Percentiles rank a stretch among this genome's conserved stretches.
Conservation (phyloP, 2,113 vertebrate species). For the Heterochromis multidens region DNA sequence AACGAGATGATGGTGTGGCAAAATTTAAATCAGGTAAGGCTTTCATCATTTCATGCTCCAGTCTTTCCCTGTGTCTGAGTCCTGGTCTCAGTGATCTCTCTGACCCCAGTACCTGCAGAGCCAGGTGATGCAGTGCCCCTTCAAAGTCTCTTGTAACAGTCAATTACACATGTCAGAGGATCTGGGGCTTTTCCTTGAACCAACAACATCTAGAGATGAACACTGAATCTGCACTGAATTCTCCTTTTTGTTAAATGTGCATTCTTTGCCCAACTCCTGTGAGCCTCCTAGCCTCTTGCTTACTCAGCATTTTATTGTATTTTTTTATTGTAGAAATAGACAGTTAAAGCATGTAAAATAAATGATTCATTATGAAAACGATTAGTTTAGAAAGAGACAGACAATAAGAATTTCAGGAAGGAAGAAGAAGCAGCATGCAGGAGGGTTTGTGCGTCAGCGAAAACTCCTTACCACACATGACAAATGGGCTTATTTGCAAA, state of each 20-base stretch:
- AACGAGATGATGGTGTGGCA: background rate
- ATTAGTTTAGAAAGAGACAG: background rate
- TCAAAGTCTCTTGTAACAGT: slow-evolving; percentile 76
- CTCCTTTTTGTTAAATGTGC: background rate
- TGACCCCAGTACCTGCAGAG: slow-evolving; percentile 54
- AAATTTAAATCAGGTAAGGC: background rate
- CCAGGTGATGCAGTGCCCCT: slow-evolving; percentile 71
- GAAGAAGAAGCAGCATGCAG: slow-evolving; percentile 56
- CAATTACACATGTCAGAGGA: slow-evolving; percentile 69
- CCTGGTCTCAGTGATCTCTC: slow-evolving; percentile 18
- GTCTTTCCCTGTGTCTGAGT: background rate
- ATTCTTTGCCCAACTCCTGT: background rate
- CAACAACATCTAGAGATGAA: slow-evolving; percentile 60
- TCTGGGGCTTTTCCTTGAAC: slow-evolving; percentile 66
- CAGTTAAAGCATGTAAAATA: background rate
- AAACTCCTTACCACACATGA: slow-evolving; percentile 63
- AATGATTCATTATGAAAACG: background rate
- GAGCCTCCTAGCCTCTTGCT: background rate
- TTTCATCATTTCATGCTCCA: background rate
- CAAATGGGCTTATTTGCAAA: slow-evolving; percentile 67
- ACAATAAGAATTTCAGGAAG: slow-evolving; percentile 27
- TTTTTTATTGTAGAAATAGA: background rate
- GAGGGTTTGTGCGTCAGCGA: slow-evolving; percentile 67
- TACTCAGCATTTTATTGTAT: background rate
- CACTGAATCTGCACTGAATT: slow-evolving; percentile 62